phyloP scores from a whole-genome alignment of 2,113 vertebrate species.

The Labeo catla region DNA sequence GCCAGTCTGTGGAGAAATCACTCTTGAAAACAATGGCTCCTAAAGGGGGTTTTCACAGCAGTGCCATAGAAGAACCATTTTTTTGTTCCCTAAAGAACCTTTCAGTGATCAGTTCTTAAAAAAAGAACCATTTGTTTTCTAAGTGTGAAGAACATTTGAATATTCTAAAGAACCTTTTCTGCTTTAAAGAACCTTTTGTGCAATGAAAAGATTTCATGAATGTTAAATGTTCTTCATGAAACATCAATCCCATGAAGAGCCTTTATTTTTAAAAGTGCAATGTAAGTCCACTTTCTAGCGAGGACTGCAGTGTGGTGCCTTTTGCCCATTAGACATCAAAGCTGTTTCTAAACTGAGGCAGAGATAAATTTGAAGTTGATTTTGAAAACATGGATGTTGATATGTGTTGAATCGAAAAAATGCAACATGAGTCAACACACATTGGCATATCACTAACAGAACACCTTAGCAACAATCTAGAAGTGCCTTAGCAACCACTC shows the following conservation, averaged over 20 bases:
- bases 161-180: background rate
- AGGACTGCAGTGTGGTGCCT: no score
- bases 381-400: no score
- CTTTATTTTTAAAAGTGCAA: background rate
- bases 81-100: background rate
- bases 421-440: no score
- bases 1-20: constrained; percentile 1
- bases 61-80: background rate
- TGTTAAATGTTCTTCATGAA: background rate
- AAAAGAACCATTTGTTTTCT: background rate
- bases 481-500: no score
- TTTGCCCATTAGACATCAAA: no score
- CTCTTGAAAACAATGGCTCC: background rate
- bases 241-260: background rate
- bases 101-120: background rate
- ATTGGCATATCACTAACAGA: no score
- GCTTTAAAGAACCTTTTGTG: no score
- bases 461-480: no score
- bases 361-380: no score
- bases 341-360: no score
- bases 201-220: no score
- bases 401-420: no score
- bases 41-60: background rate
- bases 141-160: background rate
- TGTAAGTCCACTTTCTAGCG: background rate